phyloP scores from a whole-genome alignment of 2,797 vertebrate genomes.

The Vultur gryphus region DNA sequence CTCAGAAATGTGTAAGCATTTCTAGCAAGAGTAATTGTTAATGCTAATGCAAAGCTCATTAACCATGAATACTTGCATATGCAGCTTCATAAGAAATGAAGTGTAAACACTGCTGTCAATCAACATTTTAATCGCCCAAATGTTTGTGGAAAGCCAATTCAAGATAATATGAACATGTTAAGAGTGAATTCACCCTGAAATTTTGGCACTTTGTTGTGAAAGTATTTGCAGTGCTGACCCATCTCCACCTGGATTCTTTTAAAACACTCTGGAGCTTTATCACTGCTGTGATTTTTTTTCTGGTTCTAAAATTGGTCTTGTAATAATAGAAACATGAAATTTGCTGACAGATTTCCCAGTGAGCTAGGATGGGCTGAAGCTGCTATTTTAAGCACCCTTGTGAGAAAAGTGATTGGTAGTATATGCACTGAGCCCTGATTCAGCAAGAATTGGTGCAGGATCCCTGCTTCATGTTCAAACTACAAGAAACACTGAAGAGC shows the following conservation, averaged over 20 bases:
- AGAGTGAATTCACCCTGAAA: not conserved
- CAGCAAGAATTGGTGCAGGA: conserved; percentile 6
- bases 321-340: conserved; percentile 43
- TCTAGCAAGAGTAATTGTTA: not conserved
- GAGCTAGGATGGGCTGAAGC: not conserved
- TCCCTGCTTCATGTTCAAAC: not conserved
- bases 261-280: not conserved
- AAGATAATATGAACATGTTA: not conserved
- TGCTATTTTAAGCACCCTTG: conserved; percentile 42
- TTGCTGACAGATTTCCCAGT: conserved; percentile 55
- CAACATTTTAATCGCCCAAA: not conserved
- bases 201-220: not conserved
- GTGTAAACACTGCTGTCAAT: conserved; percentile 7
- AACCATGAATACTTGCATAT: not conserved
- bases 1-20: not conserved
- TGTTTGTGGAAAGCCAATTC: not conserved
- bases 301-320: conserved; percentile 13
- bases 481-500: not conserved
- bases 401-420: conserved; percentile 13
- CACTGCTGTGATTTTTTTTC: not conserved
- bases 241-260: not conserved
- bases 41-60: not conserved
- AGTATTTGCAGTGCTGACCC: not conserved
- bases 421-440: conserved; percentile 1
- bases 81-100: not conserved